Evolutionary conservation across 1,140 invertebrate genomes (phyloP), one percentile per base, ranked within the genome.

Genomic region (Neomicropteryx cornuta): DNA sequence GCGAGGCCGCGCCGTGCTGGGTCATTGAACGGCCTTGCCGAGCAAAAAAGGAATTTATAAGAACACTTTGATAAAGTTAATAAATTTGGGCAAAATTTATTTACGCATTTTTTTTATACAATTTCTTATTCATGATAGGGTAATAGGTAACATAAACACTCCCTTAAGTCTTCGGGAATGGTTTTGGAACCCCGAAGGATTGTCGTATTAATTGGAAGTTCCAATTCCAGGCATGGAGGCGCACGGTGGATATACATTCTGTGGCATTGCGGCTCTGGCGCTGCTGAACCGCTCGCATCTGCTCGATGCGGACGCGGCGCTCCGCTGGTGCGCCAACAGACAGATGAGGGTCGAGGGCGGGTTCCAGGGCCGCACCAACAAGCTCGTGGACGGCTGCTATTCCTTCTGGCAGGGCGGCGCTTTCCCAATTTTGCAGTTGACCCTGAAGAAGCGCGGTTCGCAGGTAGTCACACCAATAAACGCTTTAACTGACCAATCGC

Each of bases 221-320:
- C n/a, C n/a, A n/a, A n/a, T n/a, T n/a, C n/a, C n/a, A n/a, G 90
- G 87, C 10, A 80, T 92, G 73, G 96, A 99, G 68, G 96, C 96
- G 16, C 96, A 99, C 70, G 96, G 96, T 4, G 96, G 96, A 16
- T 98, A 98, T 65, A 83, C 94, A 5, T 98, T 94, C 67, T 99
- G 96, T 77, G 94, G 85, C 6, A 70, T 98, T 24, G 91, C 95
- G 31, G 75, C 87, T 3, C 68, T 99, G 11, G 75, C 83, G 11
- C 61, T 99, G 36, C 68, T 99, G 5, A 79, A 81, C 44, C 77
- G 81, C 56, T 76, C 81, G n/a, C 60, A 83, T 41, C 67, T 84
- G 19, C 91, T 86, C 64, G 76, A 96, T 69, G 60, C 84, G 24
- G 73, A 83, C 53, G 66, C 79, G 10, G 62, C 97, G 17, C 55